Evolutionary conservation across 2,113 vertebrate species (phyloP), one percentile per base, ranked within the genome.

Genomic region (Ailurus styani): DNA sequence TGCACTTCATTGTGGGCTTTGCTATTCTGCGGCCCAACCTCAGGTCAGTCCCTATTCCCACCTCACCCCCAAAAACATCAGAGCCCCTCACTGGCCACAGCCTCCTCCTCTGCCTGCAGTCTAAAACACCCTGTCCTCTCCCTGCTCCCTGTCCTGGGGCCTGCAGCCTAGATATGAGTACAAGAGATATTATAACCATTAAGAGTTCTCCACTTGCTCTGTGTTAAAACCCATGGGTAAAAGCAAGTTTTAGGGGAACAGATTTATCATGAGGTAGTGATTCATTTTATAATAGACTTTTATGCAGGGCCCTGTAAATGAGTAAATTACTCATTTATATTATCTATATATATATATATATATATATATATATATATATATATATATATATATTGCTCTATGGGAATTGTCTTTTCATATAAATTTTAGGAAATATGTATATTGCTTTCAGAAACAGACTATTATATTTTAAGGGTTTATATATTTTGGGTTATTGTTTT

Each of bases 1-100:
- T 99, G 31, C 99, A 99, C 98, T 99, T 99, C 96, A 99, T 99
- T 8, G 99, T 99, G 79, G 98, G 99, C 96, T 99, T 99, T 12
- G 99, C 98, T 96, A 99, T 99, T 54, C 98, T 99, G 96, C 98
- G 99, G 84, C 99, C 99, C 8, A 98, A 98, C 96, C 99, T 99
- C 97, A 99, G 99, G 99, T 99, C 98, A 89, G 98, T 95, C 7
- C 37, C 54, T 5, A 2, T 29, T 15, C 31, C 8, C 1, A 0
- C 29, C n/a, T 5, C 18, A 5, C 6, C 52, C 27, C 20, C 25
- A 2, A 52, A 90, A 42, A 20, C 9, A 12, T 27, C 3, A 1
- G 27, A 50, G 7, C 23, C 8, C 85, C n/a, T 62, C n/a, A 13
- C 14, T 14, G 31, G 29, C 52, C 62, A 54, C 17, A n/a, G 25